Percentiles rank a stretch among this genome's conserved stretches.
Conservation (phyloP, 2,113 vertebrate genomes). For the Melospiza georgiana region DNA sequence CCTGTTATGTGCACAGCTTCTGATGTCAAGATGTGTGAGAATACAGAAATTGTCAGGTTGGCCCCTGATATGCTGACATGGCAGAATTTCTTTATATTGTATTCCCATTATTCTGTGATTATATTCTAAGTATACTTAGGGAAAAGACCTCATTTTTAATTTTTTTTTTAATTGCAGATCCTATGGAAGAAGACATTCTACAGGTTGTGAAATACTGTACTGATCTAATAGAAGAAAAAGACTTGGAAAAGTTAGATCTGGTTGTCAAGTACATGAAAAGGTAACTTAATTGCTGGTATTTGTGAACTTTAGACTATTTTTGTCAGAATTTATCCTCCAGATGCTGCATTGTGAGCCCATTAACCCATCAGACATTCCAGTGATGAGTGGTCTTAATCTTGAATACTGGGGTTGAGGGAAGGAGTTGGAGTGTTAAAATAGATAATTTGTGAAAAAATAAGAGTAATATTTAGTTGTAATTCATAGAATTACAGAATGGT, state of each 20-base stretch:
- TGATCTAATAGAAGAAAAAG: constrained; percentile 95
- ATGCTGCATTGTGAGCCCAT: not conserved
- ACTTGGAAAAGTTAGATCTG: constrained; percentile 94
- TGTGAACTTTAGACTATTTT: not conserved
- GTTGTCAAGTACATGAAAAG: constrained; percentile 99
- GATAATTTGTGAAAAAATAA: not conserved
- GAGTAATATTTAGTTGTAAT: not conserved
- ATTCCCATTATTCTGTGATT: not conserved
- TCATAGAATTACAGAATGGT: not conserved
- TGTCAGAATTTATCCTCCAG: not conserved
- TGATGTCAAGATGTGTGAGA: not conserved
- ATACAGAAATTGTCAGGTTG: not conserved
- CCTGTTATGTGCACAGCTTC: not conserved
- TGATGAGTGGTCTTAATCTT: not conserved
- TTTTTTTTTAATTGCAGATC: constrained; percentile 76
- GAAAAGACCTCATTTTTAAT: not conserved
- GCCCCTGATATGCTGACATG: not conserved
- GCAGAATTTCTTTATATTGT: not conserved
- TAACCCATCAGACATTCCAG: not conserved
- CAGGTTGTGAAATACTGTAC: constrained; percentile 98
- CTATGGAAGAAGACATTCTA: constrained; percentile 98
- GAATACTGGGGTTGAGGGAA: not conserved
- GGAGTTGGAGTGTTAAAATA: not conserved
- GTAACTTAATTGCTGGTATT: constrained; percentile 50
- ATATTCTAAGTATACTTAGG: not conserved